Evolutionary conservation across 2,797 vertebrate genomes (phyloP), one percentile per base, ranked within the genome.

Genomic region (Lemur catta): DNA sequence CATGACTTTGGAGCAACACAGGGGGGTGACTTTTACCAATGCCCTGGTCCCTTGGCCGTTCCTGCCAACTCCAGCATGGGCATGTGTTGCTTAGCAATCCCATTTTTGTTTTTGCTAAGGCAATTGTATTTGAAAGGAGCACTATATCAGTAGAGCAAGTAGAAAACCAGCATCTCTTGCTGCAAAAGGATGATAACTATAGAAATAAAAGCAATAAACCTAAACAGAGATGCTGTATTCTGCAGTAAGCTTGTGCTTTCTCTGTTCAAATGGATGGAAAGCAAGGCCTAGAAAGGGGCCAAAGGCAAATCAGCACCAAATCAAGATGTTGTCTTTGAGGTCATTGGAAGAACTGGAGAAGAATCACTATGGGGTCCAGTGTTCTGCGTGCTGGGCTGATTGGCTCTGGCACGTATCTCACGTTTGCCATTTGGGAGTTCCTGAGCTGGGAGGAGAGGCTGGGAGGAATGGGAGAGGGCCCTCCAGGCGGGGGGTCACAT

Each of bases 61-160:
- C 48, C 76, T 84, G 88, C n/a, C 84, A 43, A 59, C 63, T 35
- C 88, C 35, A 46, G 78, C 63, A 11, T 69, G 41, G 10, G 78
- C 30, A 5, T 15, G 15, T 24, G 61, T 91, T 93, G 88, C 84
- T 67, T 74, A 84, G 91, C 91, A 91, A 91, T 82, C 38, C 13
- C 41, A 69, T n/a, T 76, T 94, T 95, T 71, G 38, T 72, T 74
- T 85, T 71, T 80, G 65, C 33, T 24, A 33, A 22, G 79, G 46
- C 92, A 93, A 26, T 24, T 71, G 17, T 65, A 33, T 35, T 91
- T 30, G 61, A 82, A 65, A 85, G 24, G 76, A 63, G 89, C 63
- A 50, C 67, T 20, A 0, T 38, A 50, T 87, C 76, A 20, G 48
- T 3, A 33, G 41, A 20, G 41, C 67, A 3, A 50, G 67, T 1